A percentile compares a stretch with the other conserved stretches of the same genome.
Conservation (phyloP, 1,140 invertebrate species). For the Drepana arcuata region DNA sequence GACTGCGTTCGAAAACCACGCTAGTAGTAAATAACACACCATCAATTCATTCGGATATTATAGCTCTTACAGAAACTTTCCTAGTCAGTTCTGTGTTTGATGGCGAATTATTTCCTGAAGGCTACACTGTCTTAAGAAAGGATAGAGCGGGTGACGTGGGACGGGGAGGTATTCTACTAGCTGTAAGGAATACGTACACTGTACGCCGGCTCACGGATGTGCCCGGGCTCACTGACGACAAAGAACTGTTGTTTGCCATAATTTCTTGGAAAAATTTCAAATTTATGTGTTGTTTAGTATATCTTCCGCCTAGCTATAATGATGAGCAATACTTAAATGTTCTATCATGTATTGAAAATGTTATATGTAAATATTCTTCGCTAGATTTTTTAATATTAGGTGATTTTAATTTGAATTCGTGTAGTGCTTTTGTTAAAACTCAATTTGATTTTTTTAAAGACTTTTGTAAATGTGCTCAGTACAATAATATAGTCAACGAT, state of each 20-base stretch:
- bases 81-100: constrained; percentile 3
- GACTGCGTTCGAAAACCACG: constrained; percentile 1
- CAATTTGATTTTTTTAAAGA: constrained; percentile 7
- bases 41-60: neutral
- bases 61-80: constrained; percentile 9
- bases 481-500: constrained; percentile 2
- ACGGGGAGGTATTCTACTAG: constrained; percentile 14
- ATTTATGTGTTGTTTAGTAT: constrained; percentile 11
- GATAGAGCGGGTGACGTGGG: constrained; percentile 9
- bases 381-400: constrained; percentile 7
- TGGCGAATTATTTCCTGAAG: constrained; percentile 6
- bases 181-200: constrained; percentile 2
- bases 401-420: constrained; percentile 17
- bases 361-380: constrained; percentile 1
- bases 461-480: neutral
- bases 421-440: constrained; percentile 2
- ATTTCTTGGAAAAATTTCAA: constrained; percentile 6
- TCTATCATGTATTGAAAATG: constrained; percentile 10
- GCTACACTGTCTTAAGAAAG: constrained; percentile 8
- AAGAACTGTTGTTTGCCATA: constrained; percentile 3
- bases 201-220: constrained; percentile 1
- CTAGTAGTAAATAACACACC: neutral
- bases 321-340: constrained; percentile 8
- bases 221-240: constrained; percentile 3
- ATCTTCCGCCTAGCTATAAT: constrained; percentile 6